Evolutionary conservation across 2,113 vertebrate species (phyloP).

Genomic region (Vombatus ursinus): DNA sequence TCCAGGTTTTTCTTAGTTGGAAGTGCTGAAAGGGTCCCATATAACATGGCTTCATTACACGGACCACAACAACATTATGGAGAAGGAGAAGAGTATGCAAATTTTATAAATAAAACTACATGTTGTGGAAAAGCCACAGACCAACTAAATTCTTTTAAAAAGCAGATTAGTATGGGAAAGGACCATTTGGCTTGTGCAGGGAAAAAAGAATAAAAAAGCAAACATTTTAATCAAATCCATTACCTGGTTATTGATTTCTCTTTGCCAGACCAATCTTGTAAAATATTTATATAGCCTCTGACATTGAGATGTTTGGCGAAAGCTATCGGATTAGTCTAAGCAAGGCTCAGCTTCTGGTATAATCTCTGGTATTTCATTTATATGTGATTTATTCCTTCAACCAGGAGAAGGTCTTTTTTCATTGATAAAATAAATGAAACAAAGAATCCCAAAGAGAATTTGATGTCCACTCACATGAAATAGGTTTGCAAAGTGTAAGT

Average conservation of each 20-base stretch:
- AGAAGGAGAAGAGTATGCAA: neutral
- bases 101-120: constrained; percentile 23
- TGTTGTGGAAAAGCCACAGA: constrained; percentile 19
- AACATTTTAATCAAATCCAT: constrained; percentile 85
- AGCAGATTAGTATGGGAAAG: constrained; percentile 74
- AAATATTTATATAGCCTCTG: constrained; percentile 85
- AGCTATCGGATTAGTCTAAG: constrained; percentile 82
- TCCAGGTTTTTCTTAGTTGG: neutral
- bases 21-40: neutral
- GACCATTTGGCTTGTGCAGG: constrained; percentile 74
- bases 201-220: constrained; percentile 61
- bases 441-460: constrained; percentile 78
- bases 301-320: constrained; percentile 84
- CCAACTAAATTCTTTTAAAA: constrained; percentile 64
- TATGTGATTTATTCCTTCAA: constrained; percentile 81
- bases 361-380: constrained; percentile 85
- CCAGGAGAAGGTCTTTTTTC: constrained; percentile 74
- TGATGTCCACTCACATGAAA: constrained; percentile 75
- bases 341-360: constrained; percentile 76
- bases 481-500: constrained; percentile 63
- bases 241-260: constrained; percentile 85
- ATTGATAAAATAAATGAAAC: constrained; percentile 83
- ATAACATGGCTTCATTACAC: neutral
- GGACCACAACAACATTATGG: constrained; percentile 21
- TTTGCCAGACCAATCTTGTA: constrained; percentile 81